Evolutionary conservation across 2,888 invertebrate genomes (phyloP), one percentile per base, ranked within the genome.

Genomic region (Agriotes lineatus): DNA sequence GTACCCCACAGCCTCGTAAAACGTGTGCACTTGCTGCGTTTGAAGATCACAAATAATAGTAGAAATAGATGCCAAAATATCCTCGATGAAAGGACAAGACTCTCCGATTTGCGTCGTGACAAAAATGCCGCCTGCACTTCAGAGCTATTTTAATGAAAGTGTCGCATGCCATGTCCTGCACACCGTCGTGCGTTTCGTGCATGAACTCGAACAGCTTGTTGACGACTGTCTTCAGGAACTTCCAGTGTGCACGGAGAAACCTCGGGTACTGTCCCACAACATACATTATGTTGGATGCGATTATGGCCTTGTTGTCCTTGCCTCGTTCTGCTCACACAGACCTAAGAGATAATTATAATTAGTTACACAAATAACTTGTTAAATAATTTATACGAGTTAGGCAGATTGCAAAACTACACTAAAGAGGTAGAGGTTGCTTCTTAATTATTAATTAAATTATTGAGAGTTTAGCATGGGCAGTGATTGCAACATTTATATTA

Each of bases 141-240:
- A 97, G 89, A 25, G 99, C 97, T 81, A 99, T 99, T 87, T 99
- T 99, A 77, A 99, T 99, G 84, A 99, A 99, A 39, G 99, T 99
- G 86, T 99, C 99, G 88, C 99, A 99, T 69, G 99, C 99, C 99
- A 99, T 99, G 82, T 99, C 99, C 85, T 99, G 99, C 22, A 99
- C 99, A 79, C 99, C 99, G 84, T 99, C 99, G 83, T 99, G 99
- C 62, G 98, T 98, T 87, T 99, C 99, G 84, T 99, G 99, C 99
- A 99, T 99, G 85, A 99, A 99, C 87, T 99, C 99, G 87, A 99
- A 99, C 65, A 99, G 89, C 87, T 99, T 99, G 87, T 99, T 99
- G 69, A 99, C 98, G 80, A 99, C 99, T 57, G 99, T 99, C 88
- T 99, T 99, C 72, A 99, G 89, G 86, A 99, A 99, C 83, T 97